Conservation (phyloP, 2,888 invertebrate species). For the Nephrotoma appendiculata region DNA sequence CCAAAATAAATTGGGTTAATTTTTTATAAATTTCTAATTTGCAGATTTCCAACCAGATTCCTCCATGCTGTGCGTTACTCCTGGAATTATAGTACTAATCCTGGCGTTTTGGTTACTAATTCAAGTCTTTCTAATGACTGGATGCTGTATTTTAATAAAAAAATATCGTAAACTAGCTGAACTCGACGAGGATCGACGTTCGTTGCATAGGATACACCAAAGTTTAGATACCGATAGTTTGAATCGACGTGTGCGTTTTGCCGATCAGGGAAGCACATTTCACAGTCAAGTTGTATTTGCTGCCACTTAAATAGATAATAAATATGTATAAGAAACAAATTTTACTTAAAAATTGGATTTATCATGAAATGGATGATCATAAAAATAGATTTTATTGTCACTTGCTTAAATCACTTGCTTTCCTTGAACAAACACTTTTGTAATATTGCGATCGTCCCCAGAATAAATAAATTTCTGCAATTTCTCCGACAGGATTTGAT, state of each 20-base stretch:
- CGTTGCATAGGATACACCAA: constrained; percentile 37
- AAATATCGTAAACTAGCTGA: constrained; percentile 38
- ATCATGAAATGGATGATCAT: not conserved
- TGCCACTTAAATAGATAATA: not conserved
- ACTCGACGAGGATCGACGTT: constrained; percentile 32
- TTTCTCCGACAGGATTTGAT: constrained; percentile 40
- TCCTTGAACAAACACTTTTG: constrained; percentile 61
- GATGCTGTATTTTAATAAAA: constrained; percentile 38
- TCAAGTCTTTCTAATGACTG: constrained; percentile 39
- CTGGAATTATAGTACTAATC: constrained; percentile 47
- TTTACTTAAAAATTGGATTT: not conserved
- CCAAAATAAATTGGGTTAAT: not conserved
- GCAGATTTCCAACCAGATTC: constrained; percentile 10
- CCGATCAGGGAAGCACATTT: constrained; percentile 34
- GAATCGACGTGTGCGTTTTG: constrained; percentile 55
- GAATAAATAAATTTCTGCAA: constrained; percentile 62
- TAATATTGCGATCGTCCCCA: constrained; percentile 74
- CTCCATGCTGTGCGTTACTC: constrained; percentile 43
- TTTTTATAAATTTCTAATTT: constrained; percentile 7
- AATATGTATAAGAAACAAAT: not conserved
- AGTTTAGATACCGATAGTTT: constrained; percentile 50
- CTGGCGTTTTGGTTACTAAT: constrained; percentile 44
- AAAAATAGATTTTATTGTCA: not conserved
- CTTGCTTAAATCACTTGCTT: constrained; percentile 33
- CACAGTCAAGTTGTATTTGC: constrained; percentile 1